These are phyloP conservation scores for Hyles lineata DNA, from an alignment of 2,888 invertebrate genomes.

Conservation along the genomic window DNA sequence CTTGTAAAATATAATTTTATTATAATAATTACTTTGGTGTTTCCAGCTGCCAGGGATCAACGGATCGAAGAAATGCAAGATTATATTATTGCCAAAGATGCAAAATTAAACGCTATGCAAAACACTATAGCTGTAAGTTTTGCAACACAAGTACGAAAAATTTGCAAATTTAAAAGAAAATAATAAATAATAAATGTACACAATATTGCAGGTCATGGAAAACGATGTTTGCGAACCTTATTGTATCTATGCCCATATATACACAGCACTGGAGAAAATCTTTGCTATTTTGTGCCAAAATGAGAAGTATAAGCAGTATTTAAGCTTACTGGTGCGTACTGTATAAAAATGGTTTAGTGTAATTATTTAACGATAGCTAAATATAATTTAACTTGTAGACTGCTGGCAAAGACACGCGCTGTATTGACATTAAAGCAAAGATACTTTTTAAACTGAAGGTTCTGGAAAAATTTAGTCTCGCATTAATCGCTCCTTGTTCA, in stretches of 20 bases:
- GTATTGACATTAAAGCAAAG: constrained; percentile 74
- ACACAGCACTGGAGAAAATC: constrained; percentile 78
- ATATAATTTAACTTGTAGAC: constrained; percentile 55
- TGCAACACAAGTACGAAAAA: neutral
- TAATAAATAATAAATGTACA: neutral
- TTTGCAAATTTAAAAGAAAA: neutral
- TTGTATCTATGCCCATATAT: constrained; percentile 77
- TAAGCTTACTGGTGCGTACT: constrained; percentile 66
- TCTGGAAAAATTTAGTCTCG: constrained; percentile 75
- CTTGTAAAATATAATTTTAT: neutral
- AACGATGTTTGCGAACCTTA: constrained; percentile 79
- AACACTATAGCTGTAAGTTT: constrained; percentile 70
- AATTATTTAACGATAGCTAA: neutral
- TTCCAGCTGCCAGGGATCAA: constrained; percentile 62
- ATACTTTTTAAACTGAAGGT: constrained; percentile 76
- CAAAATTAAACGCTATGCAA: constrained; percentile 75
- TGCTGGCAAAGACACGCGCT: constrained; percentile 68
- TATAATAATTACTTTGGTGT: constrained; percentile 25
- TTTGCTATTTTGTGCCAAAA: constrained; percentile 73
- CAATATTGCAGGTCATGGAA: constrained; percentile 68
- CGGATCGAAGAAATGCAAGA: constrained; percentile 73
- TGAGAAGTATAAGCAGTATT: constrained; percentile 71
- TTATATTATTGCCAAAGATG: constrained; percentile 71
- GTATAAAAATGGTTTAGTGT: neutral
- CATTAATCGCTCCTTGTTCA: constrained; percentile 73